Evolutionary conservation across 1,140 invertebrate species (phyloP), one percentile per base, ranked within the genome.

Genomic region (Bicyclus anynana): DNA sequence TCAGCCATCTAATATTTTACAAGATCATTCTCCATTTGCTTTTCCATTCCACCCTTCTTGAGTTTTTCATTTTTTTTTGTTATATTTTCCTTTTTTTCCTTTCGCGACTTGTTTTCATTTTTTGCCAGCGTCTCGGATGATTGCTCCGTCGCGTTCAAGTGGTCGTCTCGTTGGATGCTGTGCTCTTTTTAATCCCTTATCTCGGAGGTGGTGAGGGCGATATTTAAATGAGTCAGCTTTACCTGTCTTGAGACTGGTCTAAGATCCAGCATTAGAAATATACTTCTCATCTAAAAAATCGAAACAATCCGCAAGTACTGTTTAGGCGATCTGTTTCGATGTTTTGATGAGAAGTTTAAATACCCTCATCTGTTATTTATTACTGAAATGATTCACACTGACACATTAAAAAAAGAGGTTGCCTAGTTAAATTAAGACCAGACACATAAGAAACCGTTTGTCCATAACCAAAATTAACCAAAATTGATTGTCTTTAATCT

Each of bases 141-240:
- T 82, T 82, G 79, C 79, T 76, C 65, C 64, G 63, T 59, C 64
- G 63, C 61, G 66, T 59, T 73, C 70, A 75, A 81, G 75, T 71
- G 74, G 67, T 69, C 54, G 44, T 47, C 44, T 47, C 44, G 55
- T 47, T 72, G 62, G 57, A 69, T 73, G 63, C 62, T 60, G 65
- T 77, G 74, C 73, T 74, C 74, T 79, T 78, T 81, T 81, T 77
- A 77, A 76, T 70, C 67, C 44, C 68, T 68, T 77, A 74, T 73
- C 75, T 68, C 60, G 59, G 53, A 60, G 60, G 57, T 56, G 64
- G 58, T 56, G 67, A 62, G 49, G 61, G 62, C 37, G 62, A 71
- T 77, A 78, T 77, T 80, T 78, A 80, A 78, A 74, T 73, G 69
- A 78, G 69, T 70, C 63, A 74, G 70, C 64, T 68, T n/a, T 53